Percentiles rank a stretch among this genome's conserved stretches.
These are phyloP conservation scores for Xestoiulus laeticollis DNA, from an alignment of 2,888 invertebrate species.

Conservation along the genomic window DNA sequence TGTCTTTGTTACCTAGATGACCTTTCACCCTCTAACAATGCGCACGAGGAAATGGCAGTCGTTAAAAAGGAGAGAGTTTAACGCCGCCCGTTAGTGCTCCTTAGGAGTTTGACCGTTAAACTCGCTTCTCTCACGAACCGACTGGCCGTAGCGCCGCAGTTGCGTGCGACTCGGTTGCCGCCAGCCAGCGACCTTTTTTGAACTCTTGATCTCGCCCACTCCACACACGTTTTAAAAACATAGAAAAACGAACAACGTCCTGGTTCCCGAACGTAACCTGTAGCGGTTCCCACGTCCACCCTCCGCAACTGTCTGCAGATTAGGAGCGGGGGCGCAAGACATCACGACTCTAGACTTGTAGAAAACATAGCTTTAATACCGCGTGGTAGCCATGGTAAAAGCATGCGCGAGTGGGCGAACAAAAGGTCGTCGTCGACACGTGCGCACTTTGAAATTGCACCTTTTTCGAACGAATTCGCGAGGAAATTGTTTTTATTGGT, in stretches of 20 bases:
- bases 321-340: background rate
- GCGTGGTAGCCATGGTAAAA: background rate
- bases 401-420: background rate
- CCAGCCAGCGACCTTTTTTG: background rate
- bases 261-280: background rate
- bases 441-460: background rate
- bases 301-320: background rate
- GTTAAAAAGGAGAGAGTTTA: conserved; percentile 23
- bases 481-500: conserved; percentile 41
- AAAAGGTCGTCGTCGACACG: background rate
- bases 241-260: background rate
- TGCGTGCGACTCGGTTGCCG: background rate
- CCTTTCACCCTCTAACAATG: conserved; percentile 48
- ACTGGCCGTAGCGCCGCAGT: background rate
- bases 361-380: conserved; percentile 6
- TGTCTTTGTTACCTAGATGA: conserved; percentile 40
- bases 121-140: background rate
- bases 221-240: background rate
- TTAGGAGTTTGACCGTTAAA: conserved; percentile 16
- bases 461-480: background rate
- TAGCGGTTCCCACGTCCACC: background rate
- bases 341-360: background rate
- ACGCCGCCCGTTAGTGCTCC: background rate
- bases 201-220: conserved; percentile 23
- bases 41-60: background rate